Base-by-base conservation (phyloP, 2,797 vertebrate species). In the Echeneis naucrates region DNA sequence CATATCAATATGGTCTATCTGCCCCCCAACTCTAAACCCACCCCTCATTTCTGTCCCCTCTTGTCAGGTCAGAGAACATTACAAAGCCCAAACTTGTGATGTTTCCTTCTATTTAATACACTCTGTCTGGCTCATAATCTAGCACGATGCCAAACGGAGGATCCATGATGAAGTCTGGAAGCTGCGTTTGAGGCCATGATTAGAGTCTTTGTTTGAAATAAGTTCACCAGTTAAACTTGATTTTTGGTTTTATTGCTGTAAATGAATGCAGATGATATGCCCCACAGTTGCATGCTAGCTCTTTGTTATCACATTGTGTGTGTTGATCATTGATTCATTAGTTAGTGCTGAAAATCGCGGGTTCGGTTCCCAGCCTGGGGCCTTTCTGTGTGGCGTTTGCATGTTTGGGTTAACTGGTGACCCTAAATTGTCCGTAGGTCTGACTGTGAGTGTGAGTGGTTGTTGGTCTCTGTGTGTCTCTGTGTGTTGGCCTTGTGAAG, bases 11-110 rank as follows among this genome's bases (percentile, higher is more conserved):
- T n/a, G 30, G 67, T 48, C 27, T 56, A 37, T 78, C 68, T 67
- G 45, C 24, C 21, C 26, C 30, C 59, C 14, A 2, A 56, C 12
- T 30, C 65, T 26, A 55, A 23, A 35, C 17, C 42, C 37, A 5
- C 38, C 23, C 24, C 26, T 76, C 13, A 51, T 37, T 65, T 77
- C n/a, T 59, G 52, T 61, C 48, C 51, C 47, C 26, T 37, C 37
- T 54, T 65, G 54, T 86, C 26, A 57, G 75, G 81, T 78, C 68
- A 80, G 60, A 87, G 72, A 83, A 92, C 86, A 84, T 88, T 58
- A 86, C 40, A 77, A 77, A 84, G 71, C 72, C 80, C 59, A 65
- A 80, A 63, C 38, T 69, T 61, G 69, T 72, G 66, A 75, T 68
- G 63, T 84, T 81, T 78, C 58, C 70, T 42, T 64, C 62, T 78